Percentiles rank a stretch among this genome's conserved stretches.
These are phyloP conservation scores for Leptoteleia sp. DNA, from an alignment of 1,140 invertebrate genomes.

Conservation along the genomic window DNA sequence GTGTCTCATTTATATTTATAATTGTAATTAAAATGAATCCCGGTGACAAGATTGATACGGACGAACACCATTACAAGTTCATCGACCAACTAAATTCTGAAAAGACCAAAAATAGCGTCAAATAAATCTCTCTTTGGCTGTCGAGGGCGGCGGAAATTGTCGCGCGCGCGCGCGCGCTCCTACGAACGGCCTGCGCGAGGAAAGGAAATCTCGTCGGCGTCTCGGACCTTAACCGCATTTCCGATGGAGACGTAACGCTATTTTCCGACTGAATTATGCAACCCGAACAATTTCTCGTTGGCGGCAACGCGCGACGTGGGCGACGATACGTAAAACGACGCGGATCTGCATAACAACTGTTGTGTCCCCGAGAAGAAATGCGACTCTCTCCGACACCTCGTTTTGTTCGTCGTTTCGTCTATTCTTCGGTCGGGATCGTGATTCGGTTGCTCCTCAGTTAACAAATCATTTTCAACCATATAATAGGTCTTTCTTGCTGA, in stretches of 20 bases:
- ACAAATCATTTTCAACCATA: too few relatives aligned
- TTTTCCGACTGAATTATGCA: conserved; percentile 48
- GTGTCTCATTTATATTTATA: conserved; percentile 13
- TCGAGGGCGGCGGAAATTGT: conserved; percentile 14
- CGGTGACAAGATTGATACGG: conserved; percentile 22
- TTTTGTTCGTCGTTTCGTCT: too few relatives aligned
- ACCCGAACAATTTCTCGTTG: conserved; percentile 30
- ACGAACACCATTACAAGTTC: conserved; percentile 28
- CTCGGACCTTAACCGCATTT: conserved; percentile 20
- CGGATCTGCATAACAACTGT: conserved; percentile 40
- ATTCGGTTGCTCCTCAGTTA: too few relatives aligned
- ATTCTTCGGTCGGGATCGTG: too few relatives aligned
- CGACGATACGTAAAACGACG: conserved; percentile 11
- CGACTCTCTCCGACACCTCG: neutral
- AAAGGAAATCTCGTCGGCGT: conserved; percentile 9
- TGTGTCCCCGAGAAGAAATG: conserved; percentile 12
- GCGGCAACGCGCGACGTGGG: conserved; percentile 20
- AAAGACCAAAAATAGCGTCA: conserved; percentile 35
- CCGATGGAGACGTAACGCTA: conserved; percentile 18
- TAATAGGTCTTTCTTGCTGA: too few relatives aligned
- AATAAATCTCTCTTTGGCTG: conserved; percentile 48
- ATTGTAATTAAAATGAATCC: neutral
- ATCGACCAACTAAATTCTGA: conserved; percentile 25
- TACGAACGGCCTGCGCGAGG: neutral
- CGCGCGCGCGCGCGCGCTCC: neutral